These are phyloP conservation scores for Eira barbara DNA, from an alignment of 2,113 vertebrate genomes.

Conservation along the genomic window DNA sequence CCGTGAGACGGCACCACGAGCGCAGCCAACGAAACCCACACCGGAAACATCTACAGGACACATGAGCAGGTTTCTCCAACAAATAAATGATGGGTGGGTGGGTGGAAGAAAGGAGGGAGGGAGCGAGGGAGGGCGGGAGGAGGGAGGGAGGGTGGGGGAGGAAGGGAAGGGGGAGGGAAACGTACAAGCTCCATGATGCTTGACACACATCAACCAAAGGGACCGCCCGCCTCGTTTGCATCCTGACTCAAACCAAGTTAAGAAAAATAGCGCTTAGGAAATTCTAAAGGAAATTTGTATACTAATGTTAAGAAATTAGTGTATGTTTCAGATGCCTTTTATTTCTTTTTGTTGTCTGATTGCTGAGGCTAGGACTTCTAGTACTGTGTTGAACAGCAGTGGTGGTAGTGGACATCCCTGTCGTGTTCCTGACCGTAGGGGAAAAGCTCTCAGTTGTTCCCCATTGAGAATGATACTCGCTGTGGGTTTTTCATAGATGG, in stretches of 20 bases:
- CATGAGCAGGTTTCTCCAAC: background rate
- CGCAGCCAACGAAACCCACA: background rate
- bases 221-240: background rate
- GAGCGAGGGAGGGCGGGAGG: background rate
- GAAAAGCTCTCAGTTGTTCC: too few relatives aligned
- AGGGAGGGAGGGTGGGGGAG: background rate
- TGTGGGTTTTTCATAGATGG: too few relatives aligned
- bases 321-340: background rate
- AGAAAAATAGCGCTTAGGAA: background rate
- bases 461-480: too few relatives aligned
- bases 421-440: too few relatives aligned
- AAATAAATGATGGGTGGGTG: background rate
- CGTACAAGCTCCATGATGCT: background rate
- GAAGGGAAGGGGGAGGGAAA: background rate
- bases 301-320: background rate
- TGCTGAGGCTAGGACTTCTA: too few relatives aligned
- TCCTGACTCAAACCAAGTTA: background rate
- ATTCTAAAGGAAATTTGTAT: background rate
- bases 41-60: background rate
- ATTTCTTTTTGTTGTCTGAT: too few relatives aligned
- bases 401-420: too few relatives aligned
- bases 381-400: too few relatives aligned
- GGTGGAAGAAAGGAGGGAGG: background rate
- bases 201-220: background rate
- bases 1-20: background rate